Evolutionary conservation across 2,113 vertebrate species (phyloP), one percentile per base, ranked within the genome.

Genomic region (Panthera leo): DNA sequence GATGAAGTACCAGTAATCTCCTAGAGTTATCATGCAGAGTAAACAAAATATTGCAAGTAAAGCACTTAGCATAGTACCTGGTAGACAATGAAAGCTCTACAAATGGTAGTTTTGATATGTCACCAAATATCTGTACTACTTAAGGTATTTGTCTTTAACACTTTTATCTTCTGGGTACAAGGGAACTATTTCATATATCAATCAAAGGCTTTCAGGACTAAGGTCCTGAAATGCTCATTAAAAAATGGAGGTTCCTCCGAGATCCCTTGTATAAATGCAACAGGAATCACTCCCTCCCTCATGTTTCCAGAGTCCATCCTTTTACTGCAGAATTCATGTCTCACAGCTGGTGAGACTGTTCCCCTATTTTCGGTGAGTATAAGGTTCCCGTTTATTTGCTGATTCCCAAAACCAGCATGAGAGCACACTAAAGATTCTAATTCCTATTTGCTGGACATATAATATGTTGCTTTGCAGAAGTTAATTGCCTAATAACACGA

Each of bases 201-300:
- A 61, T 36, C 48, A 88, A 55, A 85, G 55, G 39, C 31, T 90
- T 97, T 65, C 36, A 93, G n/a, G 83, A 94, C 78, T 39, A 97
- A 90, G 12, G 68, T 48, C 92, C 55, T 94, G 63, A 90, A 76
- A 78, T 7, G n/a, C 2, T 93, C 68, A 45, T 84, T 90, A 95
- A 76, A 65, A 79, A 85, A 8, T 7, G 71, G 48, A 42, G 29
- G 39, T 48, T n/a, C 21, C 58, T 90, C n/a, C 25, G 16, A 5
- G 31, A 82, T 63, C 16, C 42, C n/a, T 61, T 90, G 3, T 65
- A 45, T 36, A 70, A 97, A 65, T 8, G 16, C n/a, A 71, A 55
- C 18, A 70, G 36, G 18, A 92, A 75, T 14, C 1, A 11, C 29
- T 73, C 48, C 42, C 31, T 86, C 61, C 61, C 51, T 8, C 27